Conservation (phyloP, 1,140 invertebrate species). For the Cheumatopsyche charites region DNA sequence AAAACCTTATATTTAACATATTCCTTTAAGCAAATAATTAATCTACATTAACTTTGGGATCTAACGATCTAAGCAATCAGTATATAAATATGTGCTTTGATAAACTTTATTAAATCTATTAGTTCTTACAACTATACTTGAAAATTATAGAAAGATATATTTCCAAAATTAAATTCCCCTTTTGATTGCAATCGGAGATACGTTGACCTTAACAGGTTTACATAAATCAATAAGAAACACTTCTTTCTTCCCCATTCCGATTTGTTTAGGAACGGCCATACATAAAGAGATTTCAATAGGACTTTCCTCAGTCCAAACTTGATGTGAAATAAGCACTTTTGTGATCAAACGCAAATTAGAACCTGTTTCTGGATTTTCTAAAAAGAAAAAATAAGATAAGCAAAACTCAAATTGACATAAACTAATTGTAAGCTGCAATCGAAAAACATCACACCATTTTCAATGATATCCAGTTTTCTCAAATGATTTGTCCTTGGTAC, state of each 20-base stretch:
- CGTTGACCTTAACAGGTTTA: conserved; percentile 87
- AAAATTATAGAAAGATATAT: conserved; percentile 6
- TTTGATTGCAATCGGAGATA: conserved; percentile 87
- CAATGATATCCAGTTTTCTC: conserved; percentile 59
- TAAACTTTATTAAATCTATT: no score
- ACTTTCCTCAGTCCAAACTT: conserved; percentile 88
- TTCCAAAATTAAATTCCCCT: conserved; percentile 69
- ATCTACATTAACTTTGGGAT: no score
- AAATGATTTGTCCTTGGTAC: conserved; percentile 76
- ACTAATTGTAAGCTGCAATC: not conserved
- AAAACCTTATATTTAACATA: no score
- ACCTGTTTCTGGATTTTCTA: conserved; percentile 54
- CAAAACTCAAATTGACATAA: not conserved
- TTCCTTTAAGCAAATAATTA: no score
- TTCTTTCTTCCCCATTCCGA: conserved; percentile 61
- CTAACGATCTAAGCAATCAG: no score
- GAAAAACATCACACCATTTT: conserved; percentile 12
- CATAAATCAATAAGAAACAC: conserved; percentile 80
- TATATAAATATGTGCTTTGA: no score
- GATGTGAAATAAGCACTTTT: conserved; percentile 86
- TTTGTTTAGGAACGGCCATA: conserved; percentile 74
- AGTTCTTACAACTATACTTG: no score
- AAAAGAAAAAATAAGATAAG: conserved; percentile 35
- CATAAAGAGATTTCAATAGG: conserved; percentile 87
- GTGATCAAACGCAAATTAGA: conserved; percentile 81